Conservation (phyloP, 2,113 vertebrate genomes). For the Lates calcarifer region DNA sequence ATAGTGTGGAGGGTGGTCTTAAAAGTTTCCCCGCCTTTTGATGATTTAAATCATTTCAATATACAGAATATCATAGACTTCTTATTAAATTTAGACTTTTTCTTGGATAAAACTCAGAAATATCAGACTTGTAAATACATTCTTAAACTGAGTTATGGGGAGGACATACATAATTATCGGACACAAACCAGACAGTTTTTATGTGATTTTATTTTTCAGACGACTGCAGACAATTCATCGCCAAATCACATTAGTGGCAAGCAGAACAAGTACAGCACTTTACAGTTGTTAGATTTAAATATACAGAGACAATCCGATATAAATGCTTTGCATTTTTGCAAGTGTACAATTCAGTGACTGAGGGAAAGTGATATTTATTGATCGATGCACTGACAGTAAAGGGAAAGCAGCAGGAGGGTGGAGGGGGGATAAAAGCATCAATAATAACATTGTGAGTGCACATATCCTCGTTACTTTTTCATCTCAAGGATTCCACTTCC, state of each 20-base stretch:
- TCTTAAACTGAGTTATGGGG: background rate
- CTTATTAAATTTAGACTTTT: background rate
- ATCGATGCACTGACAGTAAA: constrained; percentile 38
- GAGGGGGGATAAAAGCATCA: constrained; percentile 33
- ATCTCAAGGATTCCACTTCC: constrained; percentile 93
- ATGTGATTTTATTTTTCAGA: constrained; percentile 60
- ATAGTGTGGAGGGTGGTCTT: background rate
- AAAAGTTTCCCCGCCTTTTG: background rate
- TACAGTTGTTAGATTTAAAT: constrained; percentile 57
- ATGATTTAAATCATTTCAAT: background rate
- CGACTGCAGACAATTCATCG: constrained; percentile 39
- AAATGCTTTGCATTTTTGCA: constrained; percentile 52
- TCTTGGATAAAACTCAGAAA: background rate
- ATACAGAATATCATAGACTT: background rate
- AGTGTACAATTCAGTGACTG: constrained; percentile 29
- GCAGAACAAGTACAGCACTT: constrained; percentile 35
- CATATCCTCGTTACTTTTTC: constrained; percentile 76
- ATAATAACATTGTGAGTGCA: constrained; percentile 22
- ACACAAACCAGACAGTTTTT: constrained; percentile 34
- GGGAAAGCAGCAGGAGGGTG: background rate
- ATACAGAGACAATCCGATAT: constrained; percentile 50
- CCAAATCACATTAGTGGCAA: constrained; percentile 47
- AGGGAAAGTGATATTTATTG: constrained; percentile 54
- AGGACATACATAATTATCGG: background rate
- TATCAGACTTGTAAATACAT: background rate